Conservation (phyloP, 2,888 invertebrate genomes). For the Odontocolon sp. region DNA sequence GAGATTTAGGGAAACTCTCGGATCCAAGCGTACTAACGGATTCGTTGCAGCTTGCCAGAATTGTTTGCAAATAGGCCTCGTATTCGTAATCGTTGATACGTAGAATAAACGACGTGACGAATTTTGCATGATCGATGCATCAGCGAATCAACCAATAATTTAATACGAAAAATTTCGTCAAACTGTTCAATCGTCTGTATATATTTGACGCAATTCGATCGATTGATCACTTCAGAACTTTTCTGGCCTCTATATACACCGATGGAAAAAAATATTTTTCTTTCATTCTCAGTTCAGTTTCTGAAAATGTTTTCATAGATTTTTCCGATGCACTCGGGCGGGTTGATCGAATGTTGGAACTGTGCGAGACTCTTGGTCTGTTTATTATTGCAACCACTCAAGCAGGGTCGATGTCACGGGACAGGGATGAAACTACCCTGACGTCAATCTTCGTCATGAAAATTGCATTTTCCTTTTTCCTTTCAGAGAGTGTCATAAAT, state of each 20-base stretch:
- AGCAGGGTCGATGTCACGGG: constrained; percentile 9
- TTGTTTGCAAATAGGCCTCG: constrained; percentile 79
- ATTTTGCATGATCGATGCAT: constrained; percentile 63
- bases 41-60: constrained; percentile 79
- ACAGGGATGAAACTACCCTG: constrained; percentile 5
- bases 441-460: constrained; percentile 56
- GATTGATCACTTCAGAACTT: not conserved
- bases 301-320: constrained; percentile 61
- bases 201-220: not conserved
- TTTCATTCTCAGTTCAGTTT: constrained; percentile 66
- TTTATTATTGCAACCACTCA: constrained; percentile 64
- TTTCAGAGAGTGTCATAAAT: constrained; percentile 23
- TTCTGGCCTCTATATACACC: not conserved
- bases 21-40: constrained; percentile 75
- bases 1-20: constrained; percentile 79
- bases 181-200: not conserved
- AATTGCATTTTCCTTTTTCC: constrained; percentile 47
- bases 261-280: constrained; percentile 72
- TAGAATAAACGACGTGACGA: constrained; percentile 68
- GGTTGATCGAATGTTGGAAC: constrained; percentile 48
- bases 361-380: constrained; percentile 43
- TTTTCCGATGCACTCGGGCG: constrained; percentile 9
- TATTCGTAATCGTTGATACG: constrained; percentile 74
- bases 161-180: not conserved
- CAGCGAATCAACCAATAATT: constrained; percentile 26